Evolutionary conservation across 2,888 invertebrate genomes (phyloP), one percentile per base, ranked within the genome.

Genomic region (Odiellus spinosus): DNA sequence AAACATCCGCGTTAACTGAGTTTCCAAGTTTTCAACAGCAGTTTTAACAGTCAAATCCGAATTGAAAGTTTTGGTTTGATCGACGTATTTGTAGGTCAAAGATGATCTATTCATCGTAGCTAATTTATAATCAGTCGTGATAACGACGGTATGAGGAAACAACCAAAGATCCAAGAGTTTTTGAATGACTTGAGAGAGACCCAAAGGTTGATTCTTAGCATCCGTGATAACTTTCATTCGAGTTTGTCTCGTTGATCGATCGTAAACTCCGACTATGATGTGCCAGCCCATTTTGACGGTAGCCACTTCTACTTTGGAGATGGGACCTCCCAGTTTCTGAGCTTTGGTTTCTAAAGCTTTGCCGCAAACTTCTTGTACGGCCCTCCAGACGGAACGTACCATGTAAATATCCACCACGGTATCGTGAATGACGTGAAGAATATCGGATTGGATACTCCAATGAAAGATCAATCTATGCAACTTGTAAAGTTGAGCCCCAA

Each of bases 251-350:
- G 79, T 78, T 3, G 73, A 70, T 4, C 78, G 74, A 65, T 88
- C 85, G 51, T 84, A 67, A 2, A 85, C 78, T 1, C 87, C 87
- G 40, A 88, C 68, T 5, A 88, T 85, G 66, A 87, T 86, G 0
- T 87, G 84, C 64, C 85, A 85, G 0, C 85, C 83, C 66, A 82
- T 79, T 38, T 67, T 58, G 1, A 57, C 49, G 0, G 88, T 83
- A 5, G 87, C 87, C 6, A 83, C 67, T 48, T 60, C 57, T 12
- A 59, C 55, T 12, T 51, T 40, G 8, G 50, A 45, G 11, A 51
- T 52, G 15, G 46, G 46, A 17, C 53, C 52, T 11, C 59, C 59
- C 15, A 54, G 45, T 43, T 44, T 50, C 4, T 21, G 20, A 5
- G 40, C 32, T n/a, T 36, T 33, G 3, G 35, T 33, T 8, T 40